Evolutionary conservation across 2,797 vertebrate genomes (phyloP), one percentile per base, ranked within the genome.

Genomic region (Lacerta viridis): DNA sequence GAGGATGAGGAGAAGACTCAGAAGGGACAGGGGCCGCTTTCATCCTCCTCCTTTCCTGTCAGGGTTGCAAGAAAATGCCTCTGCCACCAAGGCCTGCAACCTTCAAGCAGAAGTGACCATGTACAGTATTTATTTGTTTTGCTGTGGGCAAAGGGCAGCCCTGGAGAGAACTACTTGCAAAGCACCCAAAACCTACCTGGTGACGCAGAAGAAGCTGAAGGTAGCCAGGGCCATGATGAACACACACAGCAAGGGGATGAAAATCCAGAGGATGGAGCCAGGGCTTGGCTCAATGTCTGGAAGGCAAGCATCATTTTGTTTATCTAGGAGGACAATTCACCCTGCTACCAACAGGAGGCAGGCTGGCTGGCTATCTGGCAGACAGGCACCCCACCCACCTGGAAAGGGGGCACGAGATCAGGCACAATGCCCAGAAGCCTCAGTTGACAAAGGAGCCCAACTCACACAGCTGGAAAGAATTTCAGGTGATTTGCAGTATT

Each of bases 161-260:
- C 80, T 71, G 5, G 36, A 80, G 88, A 27, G 43, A 55, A 55
- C 50, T 15, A 39, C 3, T 9, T 5, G 43, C 61, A 2, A 13
- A 46, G 66, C 9, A 64, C 0, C 0, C 17, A 23, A 88, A 77
- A 95, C 96, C 9, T 93, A 97, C 97, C 90, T 96, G 93, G 69
- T 78, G 79, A 96, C 71, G 85, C 94, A 88, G 92, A 94, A 46
- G 83, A 97, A 97, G 94, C 93, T 95, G 33, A 46, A 84, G 0
- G 96, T 27, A 1, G 92, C 93, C 74, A 94, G 3, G 43, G 88
- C 85, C 85, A 93, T 3, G 76, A 97, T 91, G 78, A 94, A 1
- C 1, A 95, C 0, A 74, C 97, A 97, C 89, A 93, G 84, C 76
- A 95, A 1, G 10, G 72, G 75, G 20, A 97, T 83, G 20, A 33